Evolutionary conservation across 2,797 vertebrate species (phyloP).

Genomic region (Gadopsis marmoratus): DNA sequence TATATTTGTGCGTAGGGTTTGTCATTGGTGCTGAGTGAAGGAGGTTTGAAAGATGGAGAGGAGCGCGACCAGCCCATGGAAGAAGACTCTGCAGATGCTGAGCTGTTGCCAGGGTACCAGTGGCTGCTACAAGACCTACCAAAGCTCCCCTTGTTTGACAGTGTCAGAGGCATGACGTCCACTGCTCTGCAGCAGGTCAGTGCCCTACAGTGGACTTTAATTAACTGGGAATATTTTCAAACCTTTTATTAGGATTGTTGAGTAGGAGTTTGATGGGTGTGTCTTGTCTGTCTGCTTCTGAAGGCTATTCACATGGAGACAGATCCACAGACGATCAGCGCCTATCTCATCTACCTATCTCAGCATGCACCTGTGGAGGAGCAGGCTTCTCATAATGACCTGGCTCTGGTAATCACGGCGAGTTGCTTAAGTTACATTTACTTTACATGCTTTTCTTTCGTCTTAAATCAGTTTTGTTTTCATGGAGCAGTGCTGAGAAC

Average conservation of each 20-base stretch:
- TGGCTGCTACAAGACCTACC: constrained; percentile 96
- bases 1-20: constrained; percentile 86
- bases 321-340: constrained; percentile 96
- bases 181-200: constrained; percentile 95
- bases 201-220: background rate
- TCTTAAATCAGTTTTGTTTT: background rate
- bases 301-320: constrained; percentile 99
- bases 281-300: constrained; percentile 20
- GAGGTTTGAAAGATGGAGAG: constrained; percentile 91
- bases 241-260: background rate
- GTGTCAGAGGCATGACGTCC: constrained; percentile 92
- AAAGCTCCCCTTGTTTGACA: constrained; percentile 93
- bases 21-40: constrained; percentile 94
- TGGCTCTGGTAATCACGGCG: constrained; percentile 90
- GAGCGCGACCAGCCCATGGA: constrained; percentile 95
- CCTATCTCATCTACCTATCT: constrained; percentile 97
- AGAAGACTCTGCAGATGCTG: constrained; percentile 90
- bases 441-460: background rate
- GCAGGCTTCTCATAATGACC: constrained; percentile 94
- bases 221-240: background rate
- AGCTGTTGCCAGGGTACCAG: constrained; percentile 93
- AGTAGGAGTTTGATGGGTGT: background rate
- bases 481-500: constrained; percentile 2
- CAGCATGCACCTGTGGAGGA: constrained; percentile 96
- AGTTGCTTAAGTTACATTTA: constrained; percentile 6